phyloP scores from a whole-genome alignment of 2,113 vertebrate species.

The Gnathonemus echidnorhynchus region DNA sequence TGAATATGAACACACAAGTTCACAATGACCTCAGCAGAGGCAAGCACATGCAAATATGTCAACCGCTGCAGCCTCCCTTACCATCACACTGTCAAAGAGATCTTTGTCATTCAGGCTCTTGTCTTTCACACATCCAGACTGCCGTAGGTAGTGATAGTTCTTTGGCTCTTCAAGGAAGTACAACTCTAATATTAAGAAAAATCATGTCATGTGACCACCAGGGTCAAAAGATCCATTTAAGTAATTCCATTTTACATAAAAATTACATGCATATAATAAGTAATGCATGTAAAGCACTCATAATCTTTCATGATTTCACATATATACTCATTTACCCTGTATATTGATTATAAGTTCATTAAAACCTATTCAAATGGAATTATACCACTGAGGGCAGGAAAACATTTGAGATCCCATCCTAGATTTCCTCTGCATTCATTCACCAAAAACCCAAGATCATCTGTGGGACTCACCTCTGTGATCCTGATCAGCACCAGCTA shows the following conservation, averaged over 20 bases:
- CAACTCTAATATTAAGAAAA: slow-evolving; percentile 51
- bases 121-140: slow-evolving; percentile 76
- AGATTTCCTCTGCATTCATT: not conserved
- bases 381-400: not conserved
- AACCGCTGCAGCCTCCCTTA: slow-evolving; percentile 39
- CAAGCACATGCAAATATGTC: not conserved
- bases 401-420: not conserved
- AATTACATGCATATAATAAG: not conserved
- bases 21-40: not conserved
- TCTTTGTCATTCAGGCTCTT: slow-evolving; percentile 74
- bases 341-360: not conserved
- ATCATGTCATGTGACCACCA: not conserved
- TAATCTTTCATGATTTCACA: not conserved
- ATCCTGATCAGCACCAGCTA: slow-evolving; percentile 67
- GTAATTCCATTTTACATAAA: not conserved
- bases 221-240: not conserved
- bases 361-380: not conserved
- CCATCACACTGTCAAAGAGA: slow-evolving; percentile 81
- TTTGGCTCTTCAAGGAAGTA: slow-evolving; percentile 74
- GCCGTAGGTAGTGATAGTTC: slow-evolving; percentile 73
- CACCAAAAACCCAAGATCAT: not conserved
- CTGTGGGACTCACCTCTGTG: slow-evolving; percentile 63
- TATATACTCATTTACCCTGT: not conserved
- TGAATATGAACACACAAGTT: not conserved
- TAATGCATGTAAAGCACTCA: not conserved